Conservation (phyloP, 2,797 vertebrate species). For the Micromesistius poutassou region DNA sequence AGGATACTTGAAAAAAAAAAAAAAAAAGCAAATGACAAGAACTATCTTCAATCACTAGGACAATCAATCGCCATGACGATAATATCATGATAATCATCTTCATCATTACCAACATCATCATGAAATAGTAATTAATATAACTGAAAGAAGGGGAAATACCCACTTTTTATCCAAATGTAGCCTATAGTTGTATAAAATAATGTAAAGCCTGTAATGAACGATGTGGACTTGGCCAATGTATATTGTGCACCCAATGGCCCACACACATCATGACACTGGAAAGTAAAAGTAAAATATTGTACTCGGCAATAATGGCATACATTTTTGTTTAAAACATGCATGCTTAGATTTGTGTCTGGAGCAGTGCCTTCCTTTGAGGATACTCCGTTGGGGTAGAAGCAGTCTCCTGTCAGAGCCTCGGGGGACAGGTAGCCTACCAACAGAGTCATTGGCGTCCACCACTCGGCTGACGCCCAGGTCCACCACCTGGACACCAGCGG, state of each 20-base stretch:
- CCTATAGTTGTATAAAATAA: no score
- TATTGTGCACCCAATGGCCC: not conserved
- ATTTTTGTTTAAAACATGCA: not conserved
- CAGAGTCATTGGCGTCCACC: not conserved
- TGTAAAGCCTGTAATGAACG: no score
- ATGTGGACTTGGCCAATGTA: no score
- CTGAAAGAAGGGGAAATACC: no score
- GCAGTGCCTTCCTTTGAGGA: not conserved
- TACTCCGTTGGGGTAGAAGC: not conserved
- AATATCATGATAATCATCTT: no score
- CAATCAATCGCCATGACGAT: no score
- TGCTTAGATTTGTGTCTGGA: not conserved
- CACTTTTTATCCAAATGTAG: no score
- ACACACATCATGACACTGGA: not conserved
- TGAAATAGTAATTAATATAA: no score
- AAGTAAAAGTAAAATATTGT: not conserved
- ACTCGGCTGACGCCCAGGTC: not conserved
- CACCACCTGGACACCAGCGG: not conserved
- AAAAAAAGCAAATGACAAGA: no score
- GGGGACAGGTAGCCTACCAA: not conserved
- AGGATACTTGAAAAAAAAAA: no score
- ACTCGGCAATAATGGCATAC: not conserved
- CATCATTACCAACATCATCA: no score
- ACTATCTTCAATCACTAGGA: no score
- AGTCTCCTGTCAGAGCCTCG: not conserved